These are phyloP conservation scores for Lepidochrysops patricia DNA, from an alignment of 2,888 invertebrate species.

Conservation along the genomic window DNA sequence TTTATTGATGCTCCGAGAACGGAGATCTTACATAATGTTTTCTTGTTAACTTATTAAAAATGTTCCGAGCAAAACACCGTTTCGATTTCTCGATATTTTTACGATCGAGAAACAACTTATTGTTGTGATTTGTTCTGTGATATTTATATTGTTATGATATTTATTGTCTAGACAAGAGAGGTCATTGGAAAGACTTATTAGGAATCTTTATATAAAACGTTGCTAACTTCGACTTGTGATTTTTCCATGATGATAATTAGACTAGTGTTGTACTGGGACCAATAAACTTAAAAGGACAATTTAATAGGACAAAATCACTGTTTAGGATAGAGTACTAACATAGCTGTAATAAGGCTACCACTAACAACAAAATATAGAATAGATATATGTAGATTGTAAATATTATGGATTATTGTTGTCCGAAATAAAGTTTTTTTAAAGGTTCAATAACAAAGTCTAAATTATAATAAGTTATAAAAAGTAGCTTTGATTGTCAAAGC, in stretches of 20 bases:
- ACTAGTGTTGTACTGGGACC: no score
- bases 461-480: not conserved
- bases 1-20: constrained; percentile 10
- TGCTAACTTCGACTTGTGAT: no score
- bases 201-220: no score
- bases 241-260: no score
- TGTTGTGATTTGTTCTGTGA: not conserved
- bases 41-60: constrained; percentile 20
- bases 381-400: no score
- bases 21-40: constrained; percentile 8
- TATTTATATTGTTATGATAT: not conserved
- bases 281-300: no score
- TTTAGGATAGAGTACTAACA: no score
- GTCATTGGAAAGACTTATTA: not conserved
- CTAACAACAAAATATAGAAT: no score
- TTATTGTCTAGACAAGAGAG: not conserved
- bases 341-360: no score
- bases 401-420: no score
- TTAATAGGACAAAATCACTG: no score
- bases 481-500: no score
- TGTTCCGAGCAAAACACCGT: constrained; percentile 12
- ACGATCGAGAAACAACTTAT: not conserved
- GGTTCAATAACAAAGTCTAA: not conserved
- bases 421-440: not conserved
- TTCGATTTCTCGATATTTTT: constrained; percentile 2